Evolutionary conservation across 1,140 invertebrate species (phyloP).

Genomic region (Psilanteris sp.): DNA sequence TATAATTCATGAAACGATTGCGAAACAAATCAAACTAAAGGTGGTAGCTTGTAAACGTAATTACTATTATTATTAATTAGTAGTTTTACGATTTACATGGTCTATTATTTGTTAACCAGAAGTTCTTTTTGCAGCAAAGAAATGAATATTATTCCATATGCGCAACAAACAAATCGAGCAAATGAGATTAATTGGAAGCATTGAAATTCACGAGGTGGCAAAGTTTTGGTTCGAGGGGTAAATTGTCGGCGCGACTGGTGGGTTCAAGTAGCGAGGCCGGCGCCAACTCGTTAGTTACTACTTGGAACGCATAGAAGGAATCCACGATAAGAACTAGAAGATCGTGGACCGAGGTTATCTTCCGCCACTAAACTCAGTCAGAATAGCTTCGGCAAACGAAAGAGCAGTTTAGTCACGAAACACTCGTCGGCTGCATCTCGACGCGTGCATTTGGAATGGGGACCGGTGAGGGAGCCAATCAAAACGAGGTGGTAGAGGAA

Average conservation of each 20-base stretch:
- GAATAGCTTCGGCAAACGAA: slow-evolving; percentile 66
- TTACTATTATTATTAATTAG: no score
- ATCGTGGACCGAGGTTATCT: slow-evolving; percentile 70
- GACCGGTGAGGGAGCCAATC: not conserved
- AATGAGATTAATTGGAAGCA: slow-evolving; percentile 2
- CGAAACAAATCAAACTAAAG: no score
- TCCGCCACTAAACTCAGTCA: slow-evolving; percentile 72
- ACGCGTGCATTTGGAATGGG: slow-evolving; percentile 14
- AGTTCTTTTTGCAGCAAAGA: no score
- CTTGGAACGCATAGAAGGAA: slow-evolving; percentile 67
- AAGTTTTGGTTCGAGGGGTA: slow-evolving; percentile 17
- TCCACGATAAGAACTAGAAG: slow-evolving; percentile 70
- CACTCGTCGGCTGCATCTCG: slow-evolving; percentile 17
- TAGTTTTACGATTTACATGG: no score
- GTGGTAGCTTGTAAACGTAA: no score
- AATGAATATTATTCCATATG: no score
- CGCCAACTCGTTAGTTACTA: slow-evolving; percentile 72
- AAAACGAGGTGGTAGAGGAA: not conserved
- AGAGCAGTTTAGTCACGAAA: slow-evolving; percentile 13
- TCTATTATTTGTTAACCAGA: no score
- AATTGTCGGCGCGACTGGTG: not conserved
- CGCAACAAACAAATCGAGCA: no score
- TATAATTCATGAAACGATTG: no score
- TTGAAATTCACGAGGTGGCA: slow-evolving; percentile 46
- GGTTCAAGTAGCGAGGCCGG: slow-evolving; percentile 42